Conservation (phyloP, 2,888 invertebrate genomes). For the Tachina lurida region DNA sequence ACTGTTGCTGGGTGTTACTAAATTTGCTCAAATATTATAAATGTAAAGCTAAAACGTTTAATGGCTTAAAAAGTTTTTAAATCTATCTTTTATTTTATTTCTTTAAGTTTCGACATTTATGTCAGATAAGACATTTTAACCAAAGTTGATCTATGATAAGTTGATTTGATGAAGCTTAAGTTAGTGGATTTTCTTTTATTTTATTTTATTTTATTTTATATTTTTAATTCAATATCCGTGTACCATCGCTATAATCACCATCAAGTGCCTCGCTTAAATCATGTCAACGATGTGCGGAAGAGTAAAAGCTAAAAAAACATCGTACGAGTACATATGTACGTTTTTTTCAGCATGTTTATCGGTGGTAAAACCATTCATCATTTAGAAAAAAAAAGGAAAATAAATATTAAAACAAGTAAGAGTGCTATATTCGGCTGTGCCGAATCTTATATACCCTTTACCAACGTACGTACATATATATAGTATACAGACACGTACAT, state of each 20-base stretch:
- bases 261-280: conserved; percentile 24
- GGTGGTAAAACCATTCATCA: conserved; percentile 42
- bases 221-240: conserved; percentile 11
- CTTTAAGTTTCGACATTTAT: conserved; percentile 60
- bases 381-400: background rate
- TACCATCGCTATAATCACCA: conserved; percentile 24
- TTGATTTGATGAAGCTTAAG: conserved; percentile 61
- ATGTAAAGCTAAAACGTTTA: conserved; percentile 32
- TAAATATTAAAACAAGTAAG: too few relatives aligned
- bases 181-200: conserved; percentile 13
- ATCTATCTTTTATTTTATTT: background rate
- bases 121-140: conserved; percentile 63
- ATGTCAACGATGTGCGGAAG: conserved; percentile 50
- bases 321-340: background rate
- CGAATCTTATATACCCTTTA: too few relatives aligned
- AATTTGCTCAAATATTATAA: background rate
- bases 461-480: too few relatives aligned
- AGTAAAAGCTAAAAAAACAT: conserved; percentile 19
- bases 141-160: conserved; percentile 67
- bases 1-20: background rate
- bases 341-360: conserved; percentile 53
- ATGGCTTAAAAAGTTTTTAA: conserved; percentile 4
- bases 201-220: background rate
- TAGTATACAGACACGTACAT: too few relatives aligned
- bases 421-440: too few relatives aligned